Base-by-base conservation (phyloP, 2,888 invertebrate genomes). In the Catocala nupta region DNA sequence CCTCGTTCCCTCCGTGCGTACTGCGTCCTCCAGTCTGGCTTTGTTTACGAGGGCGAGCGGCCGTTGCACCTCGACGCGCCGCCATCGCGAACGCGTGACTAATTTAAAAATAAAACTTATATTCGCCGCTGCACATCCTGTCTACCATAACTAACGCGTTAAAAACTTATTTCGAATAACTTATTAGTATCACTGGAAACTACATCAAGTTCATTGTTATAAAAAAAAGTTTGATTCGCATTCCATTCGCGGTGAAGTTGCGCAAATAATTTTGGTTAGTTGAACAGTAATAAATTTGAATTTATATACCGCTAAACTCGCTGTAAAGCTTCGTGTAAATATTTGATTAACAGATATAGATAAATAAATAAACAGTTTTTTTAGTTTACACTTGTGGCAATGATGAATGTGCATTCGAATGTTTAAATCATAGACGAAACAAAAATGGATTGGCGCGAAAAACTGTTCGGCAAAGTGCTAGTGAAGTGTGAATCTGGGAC, bases 391-490 rank as follows among this genome's bases (percentile, higher is more conserved):
- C 56, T 53, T 65, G 59, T 55, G 34, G 36, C 25, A 43, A 42
- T 48, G 56, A 67, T 76, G 63, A 34, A 51, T 59, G 49, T 56
- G 52, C 58, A 36, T 64, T 50, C 44, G 43, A 66, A 70, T 59
- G 56, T 65, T 34, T 68, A 47, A 65, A 63, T 55, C 36, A 63
- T 57, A 64, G 59, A 55, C 52, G 53, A 45, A 61, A 50, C n/a
- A 45, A 89, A 83, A 70, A 93, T 93, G 88, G 95, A 95, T 88
- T 95, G 96, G 95, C 95, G 95, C 82, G 95, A 95, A 87, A 95
- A 95, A 84, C 93, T 95, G 75, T 95, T 96, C 76, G 95, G 96
- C 1, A 93, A 94, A 81, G 87, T 90, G 59, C 84, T 96, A 16
- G 92, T 95, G 59, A 94, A 92, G 78, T 95, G 95, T 84, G 89